These are phyloP conservation scores for Epinotia brunnichana DNA, from an alignment of 2,888 invertebrate species.

Conservation along the genomic window DNA sequence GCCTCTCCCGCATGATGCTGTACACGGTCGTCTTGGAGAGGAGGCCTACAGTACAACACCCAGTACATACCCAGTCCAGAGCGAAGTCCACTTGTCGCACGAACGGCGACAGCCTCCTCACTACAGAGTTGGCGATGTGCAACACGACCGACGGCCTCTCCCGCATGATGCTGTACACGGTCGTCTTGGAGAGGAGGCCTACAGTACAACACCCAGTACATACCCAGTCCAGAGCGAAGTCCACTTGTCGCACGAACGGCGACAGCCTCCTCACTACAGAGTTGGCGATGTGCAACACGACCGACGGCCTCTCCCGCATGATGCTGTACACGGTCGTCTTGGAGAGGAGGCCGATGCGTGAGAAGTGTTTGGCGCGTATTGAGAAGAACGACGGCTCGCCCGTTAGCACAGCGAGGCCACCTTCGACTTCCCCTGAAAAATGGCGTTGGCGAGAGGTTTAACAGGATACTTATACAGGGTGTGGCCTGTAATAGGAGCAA, in stretches of 20 bases:
- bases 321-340: constrained; percentile 94
- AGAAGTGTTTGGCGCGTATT: constrained; percentile 92
- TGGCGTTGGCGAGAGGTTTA: constrained; percentile 4
- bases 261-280: constrained; percentile 33
- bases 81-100: too few relatives aligned
- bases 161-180: constrained; percentile 94
- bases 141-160: constrained; percentile 87
- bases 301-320: constrained; percentile 93
- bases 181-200: constrained; percentile 91
- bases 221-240: constrained; percentile 89
- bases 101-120: background rate
- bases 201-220: constrained; percentile 49
- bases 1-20: too few relatives aligned
- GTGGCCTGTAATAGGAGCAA: too few relatives aligned
- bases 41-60: too few relatives aligned
- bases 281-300: constrained; percentile 36
- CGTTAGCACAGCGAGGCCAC: constrained; percentile 96
- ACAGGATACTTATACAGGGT: too few relatives aligned
- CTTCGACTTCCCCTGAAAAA: constrained; percentile 93
- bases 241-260: constrained; percentile 94
- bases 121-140: constrained; percentile 25
- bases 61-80: too few relatives aligned
- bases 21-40: too few relatives aligned
- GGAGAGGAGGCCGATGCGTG: constrained; percentile 92
- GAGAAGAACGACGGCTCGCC: constrained; percentile 99